Percentiles rank a stretch among this genome's conserved stretches.
Conservation (phyloP, 1,140 invertebrate genomes). For the Drosophila sturtevanti region DNA sequence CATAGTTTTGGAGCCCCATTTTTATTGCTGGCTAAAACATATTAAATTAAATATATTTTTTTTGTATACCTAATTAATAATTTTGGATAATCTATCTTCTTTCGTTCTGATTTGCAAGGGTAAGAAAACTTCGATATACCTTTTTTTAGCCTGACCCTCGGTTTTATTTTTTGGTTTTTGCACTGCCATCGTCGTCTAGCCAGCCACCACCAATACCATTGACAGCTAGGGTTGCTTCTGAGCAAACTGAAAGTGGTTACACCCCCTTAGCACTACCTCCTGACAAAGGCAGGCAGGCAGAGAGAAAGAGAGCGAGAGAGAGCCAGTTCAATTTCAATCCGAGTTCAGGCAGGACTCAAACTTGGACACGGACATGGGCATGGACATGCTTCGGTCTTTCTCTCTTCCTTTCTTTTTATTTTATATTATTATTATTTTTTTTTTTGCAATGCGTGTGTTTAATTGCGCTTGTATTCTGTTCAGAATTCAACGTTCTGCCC, state of each 20-base stretch:
- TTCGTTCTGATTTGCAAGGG: not conserved
- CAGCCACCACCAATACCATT: conserved; percentile 59
- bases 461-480: conserved; percentile 69
- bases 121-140: not conserved
- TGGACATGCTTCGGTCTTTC: conserved; percentile 21
- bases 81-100: too few relatives aligned
- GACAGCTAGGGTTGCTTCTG: conserved; percentile 55
- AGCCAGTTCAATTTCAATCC: conserved; percentile 21
- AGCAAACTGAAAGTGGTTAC: conserved; percentile 28
- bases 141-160: not conserved
- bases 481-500: conserved; percentile 29
- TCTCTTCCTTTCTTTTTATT: not conserved
- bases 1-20: too few relatives aligned
- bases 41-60: too few relatives aligned
- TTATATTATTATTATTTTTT: too few relatives aligned
- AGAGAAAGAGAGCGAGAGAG: not conserved
- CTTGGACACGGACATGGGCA: conserved; percentile 2
- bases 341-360: conserved; percentile 29
- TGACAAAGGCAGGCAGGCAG: not conserved
- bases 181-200: conserved; percentile 39
- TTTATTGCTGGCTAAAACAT: too few relatives aligned
- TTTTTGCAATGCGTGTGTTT: conserved; percentile 66
- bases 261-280: conserved; percentile 50
- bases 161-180: conserved; percentile 52
- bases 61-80: too few relatives aligned